phyloP scores from a whole-genome alignment of 2,888 invertebrate genomes.

The Plagodis pulveraria region DNA sequence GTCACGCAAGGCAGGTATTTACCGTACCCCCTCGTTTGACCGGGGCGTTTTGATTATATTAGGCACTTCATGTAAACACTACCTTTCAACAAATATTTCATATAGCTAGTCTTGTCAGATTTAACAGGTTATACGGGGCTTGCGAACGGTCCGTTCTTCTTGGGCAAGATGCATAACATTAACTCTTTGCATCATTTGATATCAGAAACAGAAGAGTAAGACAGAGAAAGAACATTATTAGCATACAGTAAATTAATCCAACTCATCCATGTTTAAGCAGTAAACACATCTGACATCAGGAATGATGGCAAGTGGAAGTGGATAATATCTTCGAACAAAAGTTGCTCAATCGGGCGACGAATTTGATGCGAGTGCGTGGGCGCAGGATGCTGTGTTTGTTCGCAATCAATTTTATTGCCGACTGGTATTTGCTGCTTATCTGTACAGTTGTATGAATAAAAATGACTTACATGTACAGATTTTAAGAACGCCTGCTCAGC shows the following conservation, averaged over 20 bases:
- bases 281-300: constrained; percentile 31
- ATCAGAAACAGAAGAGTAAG: too few species aligned
- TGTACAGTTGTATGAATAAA: constrained; percentile 46
- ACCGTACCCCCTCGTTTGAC: too few species aligned
- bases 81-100: too few species aligned
- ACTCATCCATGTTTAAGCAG: not conserved
- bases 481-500: not conserved
- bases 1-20: too few species aligned
- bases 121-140: too few species aligned
- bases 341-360: constrained; percentile 48
- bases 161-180: too few species aligned
- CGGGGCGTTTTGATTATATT: too few species aligned
- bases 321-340: constrained; percentile 43
- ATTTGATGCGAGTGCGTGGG: constrained; percentile 49
- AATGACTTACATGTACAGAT: not conserved
- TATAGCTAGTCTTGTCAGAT: too few species aligned
- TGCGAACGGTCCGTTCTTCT: too few species aligned
- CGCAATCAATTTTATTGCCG: constrained; percentile 73
- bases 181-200: too few species aligned
- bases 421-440: constrained; percentile 65
- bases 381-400: constrained; percentile 68
- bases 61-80: too few species aligned
- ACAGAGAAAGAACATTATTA: too few species aligned
- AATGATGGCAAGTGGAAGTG: constrained; percentile 40
- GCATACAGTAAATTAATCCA: not conserved